phyloP scores from a whole-genome alignment of 1,140 invertebrate genomes.

The Stratiolaelaps scimitus region DNA sequence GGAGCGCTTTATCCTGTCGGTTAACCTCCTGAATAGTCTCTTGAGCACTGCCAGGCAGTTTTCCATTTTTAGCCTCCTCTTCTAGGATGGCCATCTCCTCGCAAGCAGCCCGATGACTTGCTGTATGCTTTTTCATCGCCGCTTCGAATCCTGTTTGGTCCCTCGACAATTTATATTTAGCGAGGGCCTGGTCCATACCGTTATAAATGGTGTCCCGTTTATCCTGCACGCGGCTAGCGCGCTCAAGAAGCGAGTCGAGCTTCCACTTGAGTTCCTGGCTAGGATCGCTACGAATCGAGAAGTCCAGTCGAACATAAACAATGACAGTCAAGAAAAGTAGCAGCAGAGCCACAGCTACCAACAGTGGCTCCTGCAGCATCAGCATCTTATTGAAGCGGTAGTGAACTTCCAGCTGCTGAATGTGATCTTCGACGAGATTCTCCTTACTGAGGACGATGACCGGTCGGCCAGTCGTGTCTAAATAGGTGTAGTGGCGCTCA shows the following conservation, averaged over 20 bases:
- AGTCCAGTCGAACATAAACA: slow-evolving; percentile 85
- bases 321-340: slow-evolving; percentile 80
- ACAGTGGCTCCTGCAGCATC: slow-evolving; percentile 80
- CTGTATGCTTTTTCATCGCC: slow-evolving; percentile 44
- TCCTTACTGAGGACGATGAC: slow-evolving; percentile 70
- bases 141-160: slow-evolving; percentile 53
- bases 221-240: slow-evolving; percentile 51
- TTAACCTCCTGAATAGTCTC: slow-evolving; percentile 51
- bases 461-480: slow-evolving; percentile 83
- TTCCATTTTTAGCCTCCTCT: slow-evolving; percentile 22
- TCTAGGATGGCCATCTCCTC: background rate
- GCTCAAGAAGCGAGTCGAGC: slow-evolving; percentile 43
- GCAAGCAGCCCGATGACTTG: background rate
- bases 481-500: slow-evolving; percentile 73
- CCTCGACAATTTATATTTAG: slow-evolving; percentile 52
- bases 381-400: slow-evolving; percentile 69
- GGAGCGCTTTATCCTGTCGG: slow-evolving; percentile 48
- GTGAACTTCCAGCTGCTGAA: slow-evolving; percentile 69
- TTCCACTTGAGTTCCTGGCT: slow-evolving; percentile 33
- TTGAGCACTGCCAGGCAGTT: slow-evolving; percentile 17
- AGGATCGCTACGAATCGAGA: slow-evolving; percentile 60
- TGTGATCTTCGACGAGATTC: slow-evolving; percentile 91
- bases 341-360: slow-evolving; percentile 76
- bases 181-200: slow-evolving; percentile 52
- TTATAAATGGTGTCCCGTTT: slow-evolving; percentile 51